These are phyloP conservation scores for Pemphredon lugubris DNA, from an alignment of 2,888 invertebrate species.

Conservation along the genomic window DNA sequence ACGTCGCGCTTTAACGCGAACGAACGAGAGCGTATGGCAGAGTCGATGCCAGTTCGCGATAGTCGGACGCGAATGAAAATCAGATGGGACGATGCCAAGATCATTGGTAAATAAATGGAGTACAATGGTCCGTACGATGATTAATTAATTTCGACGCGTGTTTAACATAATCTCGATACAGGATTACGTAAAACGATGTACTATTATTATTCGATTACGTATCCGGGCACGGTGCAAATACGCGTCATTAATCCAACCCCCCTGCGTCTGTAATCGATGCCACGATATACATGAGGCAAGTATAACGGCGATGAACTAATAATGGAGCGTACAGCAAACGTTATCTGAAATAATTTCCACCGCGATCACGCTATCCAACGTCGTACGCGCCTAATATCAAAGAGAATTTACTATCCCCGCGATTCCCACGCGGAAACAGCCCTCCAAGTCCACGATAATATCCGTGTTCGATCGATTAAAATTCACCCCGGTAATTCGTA, in stretches of 20 bases:
- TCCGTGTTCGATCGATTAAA: slow-evolving; percentile 1
- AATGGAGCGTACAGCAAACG: not conserved
- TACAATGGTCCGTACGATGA: too few species aligned
- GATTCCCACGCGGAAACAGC: not conserved
- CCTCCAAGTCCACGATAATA: not conserved
- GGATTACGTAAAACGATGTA: slow-evolving; percentile 16
- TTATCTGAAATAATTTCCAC: too few species aligned
- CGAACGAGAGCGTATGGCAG: too few species aligned
- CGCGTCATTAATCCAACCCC: slow-evolving; percentile 30
- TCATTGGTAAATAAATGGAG: too few species aligned
- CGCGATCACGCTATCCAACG: too few species aligned
- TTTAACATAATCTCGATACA: slow-evolving; percentile 32
- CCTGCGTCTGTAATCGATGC: slow-evolving; percentile 7
- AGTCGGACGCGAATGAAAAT: too few species aligned
- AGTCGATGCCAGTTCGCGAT: too few species aligned
- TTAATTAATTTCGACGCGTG: slow-evolving; percentile 28
- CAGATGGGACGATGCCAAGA: too few species aligned
- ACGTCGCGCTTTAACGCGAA: too few species aligned
- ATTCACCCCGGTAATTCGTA: not conserved
- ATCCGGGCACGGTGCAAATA: slow-evolving; percentile 22
- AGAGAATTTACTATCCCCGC: too few species aligned
- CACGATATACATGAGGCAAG: slow-evolving; percentile 3
- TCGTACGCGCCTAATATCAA: too few species aligned
- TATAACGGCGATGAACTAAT: not conserved
- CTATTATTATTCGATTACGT: slow-evolving; percentile 35